Conservation (phyloP, 1,140 invertebrate genomes). For the Chironomus tepperi region DNA sequence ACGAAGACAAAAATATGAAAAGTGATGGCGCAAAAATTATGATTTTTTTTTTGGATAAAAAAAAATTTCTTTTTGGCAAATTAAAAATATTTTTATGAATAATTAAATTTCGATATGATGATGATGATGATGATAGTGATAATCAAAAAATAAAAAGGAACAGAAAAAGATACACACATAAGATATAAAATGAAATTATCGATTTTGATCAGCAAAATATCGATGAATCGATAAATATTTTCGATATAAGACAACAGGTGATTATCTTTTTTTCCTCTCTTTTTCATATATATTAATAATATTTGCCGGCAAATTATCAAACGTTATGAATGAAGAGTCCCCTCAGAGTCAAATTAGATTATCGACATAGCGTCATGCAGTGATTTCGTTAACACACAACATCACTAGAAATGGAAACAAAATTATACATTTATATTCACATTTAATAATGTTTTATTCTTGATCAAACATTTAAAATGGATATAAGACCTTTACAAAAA, state of each 20-base stretch:
- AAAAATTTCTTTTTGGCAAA: constrained; percentile 14
- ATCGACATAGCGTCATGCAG: background rate
- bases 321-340: background rate
- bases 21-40: constrained; percentile 1
- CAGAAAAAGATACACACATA: background rate
- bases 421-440: background rate
- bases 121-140: background rate
- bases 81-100: background rate
- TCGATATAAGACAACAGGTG: background rate
- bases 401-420: background rate
- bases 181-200: too few relatives aligned
- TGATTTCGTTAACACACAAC: constrained; percentile 1
- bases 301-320: background rate
- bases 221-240: background rate
- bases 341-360: constrained; percentile 7
- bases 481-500: background rate
- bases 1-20: background rate
- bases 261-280: background rate
- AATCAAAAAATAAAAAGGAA: background rate
- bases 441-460: constrained; percentile 10
- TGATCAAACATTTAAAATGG: background rate
- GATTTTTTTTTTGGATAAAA: background rate
- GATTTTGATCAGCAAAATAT: background rate
- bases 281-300: too few relatives aligned
- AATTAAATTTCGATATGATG: constrained; percentile 10